Evolutionary conservation across 1,140 invertebrate genomes (phyloP).

Genomic region (Musca domestica): DNA sequence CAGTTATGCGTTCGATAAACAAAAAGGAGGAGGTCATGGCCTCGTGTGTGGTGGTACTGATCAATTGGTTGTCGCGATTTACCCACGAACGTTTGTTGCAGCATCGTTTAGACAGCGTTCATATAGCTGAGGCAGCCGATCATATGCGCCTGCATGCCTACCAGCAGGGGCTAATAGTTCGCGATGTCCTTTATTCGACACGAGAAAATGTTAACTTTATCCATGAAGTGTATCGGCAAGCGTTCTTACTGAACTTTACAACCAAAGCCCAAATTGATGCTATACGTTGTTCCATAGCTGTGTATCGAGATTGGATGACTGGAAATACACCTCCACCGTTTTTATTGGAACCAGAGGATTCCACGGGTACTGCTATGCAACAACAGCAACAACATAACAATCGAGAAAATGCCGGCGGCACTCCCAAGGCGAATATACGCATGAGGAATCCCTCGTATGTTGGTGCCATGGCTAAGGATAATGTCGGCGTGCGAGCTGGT

Average conservation of each 20-base stretch:
- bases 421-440: slow-evolving; percentile 55
- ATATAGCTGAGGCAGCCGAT: slow-evolving; percentile 54
- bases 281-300: slow-evolving; percentile 82
- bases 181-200: slow-evolving; percentile 83
- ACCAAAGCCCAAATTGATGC: slow-evolving; percentile 70
- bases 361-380: slow-evolving; percentile 30
- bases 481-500: slow-evolving; percentile 74
- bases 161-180: slow-evolving; percentile 63
- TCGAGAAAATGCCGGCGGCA: slow-evolving; percentile 33
- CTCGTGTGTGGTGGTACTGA: slow-evolving; percentile 79
- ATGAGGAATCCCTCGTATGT: slow-evolving; percentile 80
- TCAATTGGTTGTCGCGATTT: slow-evolving; percentile 86
- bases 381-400: slow-evolving; percentile 26
- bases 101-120: slow-evolving; percentile 53
- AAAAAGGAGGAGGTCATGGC: slow-evolving; percentile 64
- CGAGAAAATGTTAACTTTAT: slow-evolving; percentile 93
- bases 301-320: slow-evolving; percentile 95
- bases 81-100: slow-evolving; percentile 64
- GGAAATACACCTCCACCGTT: slow-evolving; percentile 79
- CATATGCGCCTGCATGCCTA: slow-evolving; percentile 43
- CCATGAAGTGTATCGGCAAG: slow-evolving; percentile 91
- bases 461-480: slow-evolving; percentile 75
- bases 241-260: slow-evolving; percentile 85
- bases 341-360: slow-evolving; percentile 77
- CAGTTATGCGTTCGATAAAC: slow-evolving; percentile 57